These are phyloP conservation scores for Neodiprion fabricii DNA, from an alignment of 1,140 invertebrate genomes.

Conservation along the genomic window DNA sequence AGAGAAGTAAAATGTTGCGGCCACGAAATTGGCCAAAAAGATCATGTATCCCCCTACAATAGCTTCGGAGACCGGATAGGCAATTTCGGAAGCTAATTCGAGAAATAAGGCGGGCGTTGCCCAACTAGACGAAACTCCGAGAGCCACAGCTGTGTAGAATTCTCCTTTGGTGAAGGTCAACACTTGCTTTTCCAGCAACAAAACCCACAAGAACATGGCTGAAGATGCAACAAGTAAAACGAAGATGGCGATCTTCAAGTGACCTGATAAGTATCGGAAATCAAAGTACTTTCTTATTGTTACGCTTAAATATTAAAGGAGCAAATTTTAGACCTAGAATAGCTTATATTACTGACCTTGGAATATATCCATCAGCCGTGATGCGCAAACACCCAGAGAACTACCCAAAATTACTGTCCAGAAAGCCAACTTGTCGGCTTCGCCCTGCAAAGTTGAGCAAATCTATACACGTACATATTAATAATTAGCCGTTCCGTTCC, in stretches of 20 bases:
- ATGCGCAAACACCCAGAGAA: conserved; percentile 41
- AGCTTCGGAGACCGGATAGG: conserved; percentile 62
- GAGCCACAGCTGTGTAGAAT: conserved; percentile 44
- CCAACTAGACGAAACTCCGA: conserved; percentile 56
- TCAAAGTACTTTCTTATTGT: no score
- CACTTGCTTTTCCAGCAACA: conserved; percentile 41
- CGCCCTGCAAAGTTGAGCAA: conserved; percentile 31
- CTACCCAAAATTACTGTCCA: conserved; percentile 51
- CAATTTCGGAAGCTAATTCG: conserved; percentile 61
- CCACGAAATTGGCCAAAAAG: conserved; percentile 55
- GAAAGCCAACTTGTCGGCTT: conserved; percentile 49
- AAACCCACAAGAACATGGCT: conserved; percentile 51
- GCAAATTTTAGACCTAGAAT: no score
- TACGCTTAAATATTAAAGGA: no score
- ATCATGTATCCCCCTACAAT: conserved; percentile 60
- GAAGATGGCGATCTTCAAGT: conserved; percentile 46
- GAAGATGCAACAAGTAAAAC: conserved; percentile 44
- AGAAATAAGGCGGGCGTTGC: conserved; percentile 59
- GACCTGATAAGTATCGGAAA: conserved; percentile 10
- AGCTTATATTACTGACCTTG: conserved; percentile 28
- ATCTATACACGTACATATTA: no score
- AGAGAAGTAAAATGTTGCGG: conserved; percentile 52
- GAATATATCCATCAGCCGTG: conserved; percentile 47
- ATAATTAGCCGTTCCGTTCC: no score
- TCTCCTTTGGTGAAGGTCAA: conserved; percentile 43